Evolutionary conservation across 2,797 vertebrate genomes (phyloP), one percentile per base, ranked within the genome.

Genomic region (Mallotus villosus): DNA sequence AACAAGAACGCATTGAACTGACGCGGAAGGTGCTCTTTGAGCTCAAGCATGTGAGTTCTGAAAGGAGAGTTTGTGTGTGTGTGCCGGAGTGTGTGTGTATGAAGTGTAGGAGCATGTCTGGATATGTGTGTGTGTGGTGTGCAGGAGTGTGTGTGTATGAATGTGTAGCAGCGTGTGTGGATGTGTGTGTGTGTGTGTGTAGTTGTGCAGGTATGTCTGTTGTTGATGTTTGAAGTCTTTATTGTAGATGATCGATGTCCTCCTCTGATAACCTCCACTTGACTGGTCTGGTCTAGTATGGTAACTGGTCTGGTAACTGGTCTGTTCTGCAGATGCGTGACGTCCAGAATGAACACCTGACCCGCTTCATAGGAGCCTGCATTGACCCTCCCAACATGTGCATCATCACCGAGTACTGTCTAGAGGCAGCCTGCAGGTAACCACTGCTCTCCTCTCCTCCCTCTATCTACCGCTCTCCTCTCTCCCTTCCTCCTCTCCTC

Each of bases 291-390:
- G 49, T 51, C 14, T 51, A 14, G 49, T 17, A 51, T 14, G 14
- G 51, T 53, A 17, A 51, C 49, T 51, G 49, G 49, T 51, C 12
- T 14, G 11, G 49, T 51, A 14, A 41, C 37, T 60, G 21, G 14
- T 12, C 17, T 57, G 3, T 7, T n/a, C 11, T 73, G 19, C 77
- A 96, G 95, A 95, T 96, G 93, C 90, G 95, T 32, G 95, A 96
- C 1, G 94, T 95, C 51, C 95, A 98, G 63, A 98, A 96, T 0
- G 95, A 97, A 71, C 95, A 98, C 57, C 86, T 98, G 79, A 98
- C 95, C 0, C 93, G 95, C 5, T 97, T 98, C 85, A 88, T 97
- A 0, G 96, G 96, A 0, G 92, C 94, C 82, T 96, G 95, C 79
- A 94, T 94, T 0, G 96, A 97, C 8, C 83, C 94, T 0, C 95